A percentile compares a stretch with the other conserved stretches of the same genome.
phyloP scores from a whole-genome alignment of 2,888 invertebrate species.

The Brenthis hecate region DNA sequence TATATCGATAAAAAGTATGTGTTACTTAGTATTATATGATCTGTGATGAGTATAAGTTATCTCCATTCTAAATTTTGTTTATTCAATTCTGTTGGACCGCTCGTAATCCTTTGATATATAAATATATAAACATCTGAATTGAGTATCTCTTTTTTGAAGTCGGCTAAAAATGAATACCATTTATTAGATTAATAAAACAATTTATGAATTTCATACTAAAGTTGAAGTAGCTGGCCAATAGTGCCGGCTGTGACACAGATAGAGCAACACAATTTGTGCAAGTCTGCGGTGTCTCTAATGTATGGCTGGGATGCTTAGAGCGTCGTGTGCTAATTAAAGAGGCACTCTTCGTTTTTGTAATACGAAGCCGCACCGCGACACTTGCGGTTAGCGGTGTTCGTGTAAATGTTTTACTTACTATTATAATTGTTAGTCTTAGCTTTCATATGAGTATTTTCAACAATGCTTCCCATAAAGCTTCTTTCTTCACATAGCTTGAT shows the following conservation, averaged over 20 bases:
- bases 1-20: no score
- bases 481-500: neutral
- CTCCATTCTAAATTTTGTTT: no score
- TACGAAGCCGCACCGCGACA: conserved; percentile 52
- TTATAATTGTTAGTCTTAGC: conserved; percentile 23
- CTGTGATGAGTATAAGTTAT: no score
- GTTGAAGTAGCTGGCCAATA: conserved; percentile 2
- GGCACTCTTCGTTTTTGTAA: conserved; percentile 64
- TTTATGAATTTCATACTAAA: neutral
- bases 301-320: conserved; percentile 36
- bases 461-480: conserved; percentile 1
- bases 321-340: conserved; percentile 60
- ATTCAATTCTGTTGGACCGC: no score
- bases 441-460: conserved; percentile 17
- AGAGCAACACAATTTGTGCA: conserved; percentile 40
- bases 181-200: neutral
- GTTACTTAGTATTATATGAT: no score
- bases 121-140: no score
- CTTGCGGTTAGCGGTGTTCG: conserved; percentile 46
- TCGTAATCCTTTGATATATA: no score
- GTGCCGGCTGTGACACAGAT: conserved; percentile 19
- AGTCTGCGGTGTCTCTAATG: conserved; percentile 44
- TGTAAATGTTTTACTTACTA: conserved; percentile 32
- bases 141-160: no score
- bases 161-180: neutral